These are phyloP conservation scores for Drosophila azteca DNA, from an alignment of 1,140 invertebrate genomes.

Conservation along the genomic window DNA sequence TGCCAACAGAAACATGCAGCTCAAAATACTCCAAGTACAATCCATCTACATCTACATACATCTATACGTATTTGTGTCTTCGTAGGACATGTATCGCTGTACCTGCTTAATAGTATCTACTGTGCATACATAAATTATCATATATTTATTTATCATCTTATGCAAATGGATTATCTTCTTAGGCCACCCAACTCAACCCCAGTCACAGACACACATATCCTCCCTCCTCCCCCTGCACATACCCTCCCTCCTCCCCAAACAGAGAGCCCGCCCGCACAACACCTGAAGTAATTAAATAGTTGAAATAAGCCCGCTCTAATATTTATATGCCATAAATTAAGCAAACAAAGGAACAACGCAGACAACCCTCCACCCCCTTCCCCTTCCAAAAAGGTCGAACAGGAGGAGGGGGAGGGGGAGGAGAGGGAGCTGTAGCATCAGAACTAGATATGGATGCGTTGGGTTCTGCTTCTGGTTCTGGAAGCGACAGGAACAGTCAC, in stretches of 20 bases:
- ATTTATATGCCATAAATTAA: slow-evolving; percentile 80
- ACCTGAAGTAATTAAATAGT: slow-evolving; percentile 79
- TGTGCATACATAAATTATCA: too few species aligned
- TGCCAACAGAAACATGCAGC: too few species aligned
- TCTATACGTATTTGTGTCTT: not conserved
- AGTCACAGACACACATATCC: not conserved
- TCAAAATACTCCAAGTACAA: not conserved
- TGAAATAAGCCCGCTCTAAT: slow-evolving; percentile 76
- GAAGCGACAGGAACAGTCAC: not conserved
- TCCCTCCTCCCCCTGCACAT: not conserved
- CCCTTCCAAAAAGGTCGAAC: too few species aligned
- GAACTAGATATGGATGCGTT: too few species aligned
- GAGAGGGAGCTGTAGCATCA: not conserved
- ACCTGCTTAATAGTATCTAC: not conserved
- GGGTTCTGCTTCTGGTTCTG: too few species aligned
- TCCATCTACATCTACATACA: not conserved
- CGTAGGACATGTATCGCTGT: not conserved
- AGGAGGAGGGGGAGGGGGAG: not conserved
- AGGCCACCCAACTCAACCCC: not conserved
- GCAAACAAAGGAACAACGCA: slow-evolving; percentile 58
- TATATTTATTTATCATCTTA: not conserved
- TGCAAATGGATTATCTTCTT: slow-evolving; percentile 27
- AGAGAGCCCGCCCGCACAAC: slow-evolving; percentile 34
- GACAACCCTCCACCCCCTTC: not conserved
- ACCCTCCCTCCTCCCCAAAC: not conserved